Base-by-base conservation (phyloP, 2,888 invertebrate species). In the Bellardia bayeri region DNA sequence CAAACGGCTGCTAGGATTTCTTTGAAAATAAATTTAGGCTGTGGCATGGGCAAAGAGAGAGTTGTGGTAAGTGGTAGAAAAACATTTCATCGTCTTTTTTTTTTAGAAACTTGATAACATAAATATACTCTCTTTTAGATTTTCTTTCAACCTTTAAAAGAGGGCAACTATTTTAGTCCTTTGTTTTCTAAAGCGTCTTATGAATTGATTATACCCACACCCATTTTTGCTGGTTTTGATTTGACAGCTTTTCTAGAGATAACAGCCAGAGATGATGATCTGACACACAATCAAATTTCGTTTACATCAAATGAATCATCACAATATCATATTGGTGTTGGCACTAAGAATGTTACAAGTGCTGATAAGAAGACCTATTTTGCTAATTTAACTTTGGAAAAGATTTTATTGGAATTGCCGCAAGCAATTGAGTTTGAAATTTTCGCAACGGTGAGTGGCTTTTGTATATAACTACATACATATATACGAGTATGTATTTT, bases 151-250 rank as follows among this genome's bases (percentile, higher is more conserved):
- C 88, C 89, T 8, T 58, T 91, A 0, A 87, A 89, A 66, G 83
- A 88, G 40, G 89, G 82, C 42, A 91, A 91, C 71, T 89, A 90
- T 40, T 90, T 82, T 88, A 72, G 81, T 3, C 91, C 91, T 3
- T 16, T 80, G 71, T 91, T 91, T 82, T 83, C 90, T 2, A 33
- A 90, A 63, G 23, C 82, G 3, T 5, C n/a, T 5, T 91, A 91
- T 81, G 89, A 89, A 30, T 64, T 91, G 40, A 37, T 82, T 13
- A 68, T 91, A 66, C 90, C 90, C 16, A 90, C 90, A 45, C 91
- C 91, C 58, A 88, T 91, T 49, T 90, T 90, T 72, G 87, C 86
- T 45, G 90, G 90, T 16, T 89, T 90, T 16, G 90, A 91, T 58
- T 86, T 91, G 23, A 89, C 91, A 56, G 75, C 82, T 16, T 90